A percentile compares a stretch with the other conserved stretches of the same genome.
Conservation (phyloP, 2,113 vertebrate species). For the Corythoichthys intestinalis region DNA sequence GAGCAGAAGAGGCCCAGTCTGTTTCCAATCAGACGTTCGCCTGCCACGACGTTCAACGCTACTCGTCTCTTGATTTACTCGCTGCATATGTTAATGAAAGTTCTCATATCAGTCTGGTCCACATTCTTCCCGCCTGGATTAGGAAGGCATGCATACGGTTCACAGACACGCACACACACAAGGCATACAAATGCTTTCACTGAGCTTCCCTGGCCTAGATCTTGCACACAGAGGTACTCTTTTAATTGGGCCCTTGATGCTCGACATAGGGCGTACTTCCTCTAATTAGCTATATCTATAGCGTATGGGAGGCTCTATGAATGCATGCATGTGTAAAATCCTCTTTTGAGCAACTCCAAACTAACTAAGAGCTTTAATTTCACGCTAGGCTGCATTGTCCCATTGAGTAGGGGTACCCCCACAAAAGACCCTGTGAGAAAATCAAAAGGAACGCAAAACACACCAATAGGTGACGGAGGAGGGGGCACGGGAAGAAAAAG, state of each 20-base stretch:
- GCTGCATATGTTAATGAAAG: slow-evolving; percentile 52
- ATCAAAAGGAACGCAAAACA: slow-evolving; percentile 61
- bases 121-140: slow-evolving; percentile 52
- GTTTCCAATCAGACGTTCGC: slow-evolving; percentile 47
- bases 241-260: slow-evolving; percentile 71
- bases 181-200: slow-evolving; percentile 42
- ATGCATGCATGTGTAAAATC: slow-evolving; percentile 74
- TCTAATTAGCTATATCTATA: slow-evolving; percentile 74
- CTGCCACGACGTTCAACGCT: slow-evolving; percentile 50
- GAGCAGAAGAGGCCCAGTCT: slow-evolving; percentile 42
- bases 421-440: slow-evolving; percentile 64
- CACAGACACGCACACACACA: slow-evolving; percentile 24
- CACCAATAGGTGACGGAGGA: slow-evolving; percentile 41
- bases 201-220: slow-evolving; percentile 53
- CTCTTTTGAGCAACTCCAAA: slow-evolving; percentile 72
- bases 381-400: slow-evolving; percentile 72
- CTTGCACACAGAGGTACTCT: slow-evolving; percentile 44
- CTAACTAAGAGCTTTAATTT: slow-evolving; percentile 75
- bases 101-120: slow-evolving; percentile 47
- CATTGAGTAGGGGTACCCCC: slow-evolving; percentile 62
- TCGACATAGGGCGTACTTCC: slow-evolving; percentile 71
- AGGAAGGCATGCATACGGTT: slow-evolving; percentile 46
- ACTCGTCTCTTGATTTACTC: slow-evolving; percentile 50
- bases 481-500: slow-evolving; percentile 7
- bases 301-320: slow-evolving; percentile 66